phyloP scores from a whole-genome alignment of 2,888 invertebrate genomes.

The Priocnemis perturbator region DNA sequence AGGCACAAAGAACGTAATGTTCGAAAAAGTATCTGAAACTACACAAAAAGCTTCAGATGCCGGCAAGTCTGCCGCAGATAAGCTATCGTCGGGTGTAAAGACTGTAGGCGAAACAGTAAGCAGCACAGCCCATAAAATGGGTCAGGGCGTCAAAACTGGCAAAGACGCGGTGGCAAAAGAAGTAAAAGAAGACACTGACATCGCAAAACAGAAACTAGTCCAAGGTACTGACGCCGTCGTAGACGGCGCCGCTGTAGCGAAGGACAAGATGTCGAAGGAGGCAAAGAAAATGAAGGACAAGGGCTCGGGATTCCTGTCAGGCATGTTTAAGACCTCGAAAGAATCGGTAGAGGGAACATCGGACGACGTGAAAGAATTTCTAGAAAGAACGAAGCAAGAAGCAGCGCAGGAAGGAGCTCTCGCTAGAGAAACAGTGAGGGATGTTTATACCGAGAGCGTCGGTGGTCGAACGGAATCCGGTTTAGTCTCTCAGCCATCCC shows the following conservation, averaged over 20 bases:
- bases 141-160: slow-evolving; percentile 37
- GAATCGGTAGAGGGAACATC: slow-evolving; percentile 54
- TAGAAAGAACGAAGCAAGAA: slow-evolving; percentile 59
- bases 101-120: slow-evolving; percentile 24
- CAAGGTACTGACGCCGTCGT: slow-evolving; percentile 37
- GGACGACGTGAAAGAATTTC: slow-evolving; percentile 55
- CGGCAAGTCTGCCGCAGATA: too few relatives aligned
- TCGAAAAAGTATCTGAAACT: slow-evolving; percentile 21
- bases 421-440: slow-evolving; percentile 1
- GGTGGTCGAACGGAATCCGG: slow-evolving; percentile 48
- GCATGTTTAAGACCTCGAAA: slow-evolving; percentile 63
- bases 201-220: slow-evolving; percentile 45
- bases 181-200: slow-evolving; percentile 40
- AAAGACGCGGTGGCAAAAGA: slow-evolving; percentile 40
- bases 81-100: slow-evolving; percentile 13
- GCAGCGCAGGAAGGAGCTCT: slow-evolving; percentile 37
- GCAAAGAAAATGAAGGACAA: slow-evolving; percentile 54
- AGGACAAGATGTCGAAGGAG: slow-evolving; percentile 49
- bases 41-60: slow-evolving; percentile 45
- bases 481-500: too few relatives aligned
- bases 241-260: slow-evolving; percentile 43
- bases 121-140: slow-evolving; percentile 13
- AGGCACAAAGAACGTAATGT: slow-evolving; percentile 5
- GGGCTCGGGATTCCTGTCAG: slow-evolving; percentile 53
- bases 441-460: slow-evolving; percentile 34